Base-by-base conservation (phyloP, 2,113 vertebrate genomes). In the Glaucidium brasilianum region DNA sequence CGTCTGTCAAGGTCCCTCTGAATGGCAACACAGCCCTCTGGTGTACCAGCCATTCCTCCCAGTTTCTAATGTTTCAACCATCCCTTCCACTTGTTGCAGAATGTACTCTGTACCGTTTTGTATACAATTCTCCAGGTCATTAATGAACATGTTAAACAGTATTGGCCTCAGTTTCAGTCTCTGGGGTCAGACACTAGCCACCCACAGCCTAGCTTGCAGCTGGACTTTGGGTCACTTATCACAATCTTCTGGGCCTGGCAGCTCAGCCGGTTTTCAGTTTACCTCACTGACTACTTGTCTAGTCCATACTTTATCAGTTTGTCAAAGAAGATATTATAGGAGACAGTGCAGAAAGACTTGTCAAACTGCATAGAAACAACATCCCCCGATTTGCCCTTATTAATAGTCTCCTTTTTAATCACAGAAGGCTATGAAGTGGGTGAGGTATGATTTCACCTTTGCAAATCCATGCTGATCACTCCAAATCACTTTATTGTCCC, bases 21-120 rank as follows among this genome's bases (percentile, higher is more conserved):
- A 10, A 15, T 0, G 0, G 14, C 15, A 58, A 43, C 18, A 50
- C 10, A 66, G 35, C 4, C 5, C 8, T 43, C 7, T 50, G 26
- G 4, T 37, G 3, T 30, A 74, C 15, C 6, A 81, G 7, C 13
- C 41, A 23, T 21, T 68, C 22, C 30, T 58, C 20, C 9, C 18
- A 37, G 8, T 67, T 89, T 52, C 59, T 81, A 59, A 41, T 27
- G 11, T 22, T 89, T 43, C 27, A 67, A 34, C 11, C 69, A 74
- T 7, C 8, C 22, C 32, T 43, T 15, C 22, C 18, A 37, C 10
- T 45, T 74, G 21, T 34, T 53, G 45, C 37, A 81, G 52, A 15
- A 37, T 9, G 18, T 68, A 37, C 45, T 67, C 53, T 35, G 25
- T 47, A 29, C 29, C 19, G 35, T 60, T 75, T 8, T 66, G 22